Evolutionary conservation across 2,888 invertebrate genomes (phyloP).

Genomic region (Drosophila borborema): DNA sequence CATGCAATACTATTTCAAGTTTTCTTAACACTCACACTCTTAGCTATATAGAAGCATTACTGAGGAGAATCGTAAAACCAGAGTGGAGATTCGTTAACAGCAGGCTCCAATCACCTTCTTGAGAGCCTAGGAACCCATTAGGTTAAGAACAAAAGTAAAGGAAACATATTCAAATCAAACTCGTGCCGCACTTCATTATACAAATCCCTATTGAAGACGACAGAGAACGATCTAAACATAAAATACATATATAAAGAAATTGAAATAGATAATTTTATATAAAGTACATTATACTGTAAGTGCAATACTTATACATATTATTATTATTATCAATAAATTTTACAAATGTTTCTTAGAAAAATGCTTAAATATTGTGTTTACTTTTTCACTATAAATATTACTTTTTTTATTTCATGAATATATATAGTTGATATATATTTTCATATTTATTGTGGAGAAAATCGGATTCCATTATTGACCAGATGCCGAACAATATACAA

Average conservation of each 20-base stretch:
- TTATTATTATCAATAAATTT: conserved; percentile 58
- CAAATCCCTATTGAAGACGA: conserved; percentile 1
- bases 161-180: conserved; percentile 18
- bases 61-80: conserved; percentile 17
- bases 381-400: neutral
- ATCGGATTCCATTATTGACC: too few species aligned
- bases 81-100: conserved; percentile 22
- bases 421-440: too few species aligned
- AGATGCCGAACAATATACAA: too few species aligned
- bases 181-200: conserved; percentile 34
- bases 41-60: conserved; percentile 36
- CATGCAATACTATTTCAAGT: conserved; percentile 64
- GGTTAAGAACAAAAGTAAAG: conserved; percentile 15
- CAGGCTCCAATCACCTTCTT: conserved; percentile 34
- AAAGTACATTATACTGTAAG: conserved; percentile 53
- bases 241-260: conserved; percentile 29
- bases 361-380: conserved; percentile 1
- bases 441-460: too few species aligned
- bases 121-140: conserved; percentile 25
- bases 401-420: neutral
- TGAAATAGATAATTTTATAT: conserved; percentile 60
- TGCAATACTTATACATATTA: conserved; percentile 52
- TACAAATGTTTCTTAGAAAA: conserved; percentile 65
- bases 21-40: conserved; percentile 59
- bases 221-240: conserved; percentile 22